Evolutionary conservation across 2,888 invertebrate genomes (phyloP).

Genomic region (Brachycybe producta): DNA sequence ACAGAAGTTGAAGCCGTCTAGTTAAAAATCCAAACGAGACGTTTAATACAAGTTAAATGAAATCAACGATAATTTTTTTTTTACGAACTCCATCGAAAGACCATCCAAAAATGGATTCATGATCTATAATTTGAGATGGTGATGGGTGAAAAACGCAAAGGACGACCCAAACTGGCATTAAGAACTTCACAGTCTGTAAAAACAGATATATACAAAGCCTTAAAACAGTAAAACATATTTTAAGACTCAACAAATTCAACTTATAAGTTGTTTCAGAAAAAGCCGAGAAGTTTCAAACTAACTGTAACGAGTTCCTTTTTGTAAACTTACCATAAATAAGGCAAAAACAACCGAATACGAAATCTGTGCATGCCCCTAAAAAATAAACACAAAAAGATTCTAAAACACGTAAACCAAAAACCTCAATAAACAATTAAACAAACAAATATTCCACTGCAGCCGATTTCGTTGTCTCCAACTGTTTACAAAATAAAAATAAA

Average conservation of each 20-base stretch:
- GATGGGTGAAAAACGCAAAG: conserved; percentile 32
- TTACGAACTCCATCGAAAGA: conserved; percentile 18
- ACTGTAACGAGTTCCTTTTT: no score
- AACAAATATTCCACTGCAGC: conserved; percentile 35
- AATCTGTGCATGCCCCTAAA: conserved; percentile 34
- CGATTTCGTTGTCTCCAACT: conserved; percentile 31
- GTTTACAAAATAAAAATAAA: conserved; percentile 23
- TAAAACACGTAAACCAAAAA: no score
- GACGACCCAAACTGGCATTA: conserved; percentile 35
- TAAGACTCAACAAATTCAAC: no score
- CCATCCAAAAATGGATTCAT: conserved; percentile 17
- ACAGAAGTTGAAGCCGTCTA: conserved; percentile 18
- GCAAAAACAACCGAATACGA: conserved; percentile 32
- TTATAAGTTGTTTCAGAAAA: no score
- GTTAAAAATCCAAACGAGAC: no score
- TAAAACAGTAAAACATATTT: no score
- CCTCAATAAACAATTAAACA: conserved; percentile 23
- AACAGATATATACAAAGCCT: no score
- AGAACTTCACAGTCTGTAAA: conserved; percentile 33
- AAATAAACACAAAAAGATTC: conserved; percentile 2
- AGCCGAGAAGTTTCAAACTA: no score
- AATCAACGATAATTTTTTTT: no score
- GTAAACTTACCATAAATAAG: conserved; percentile 25
- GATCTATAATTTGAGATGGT: conserved; percentile 16
- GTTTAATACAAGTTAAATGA: no score